Conservation (phyloP, 2,113 vertebrate species). For the Pogona vitticeps region DNA sequence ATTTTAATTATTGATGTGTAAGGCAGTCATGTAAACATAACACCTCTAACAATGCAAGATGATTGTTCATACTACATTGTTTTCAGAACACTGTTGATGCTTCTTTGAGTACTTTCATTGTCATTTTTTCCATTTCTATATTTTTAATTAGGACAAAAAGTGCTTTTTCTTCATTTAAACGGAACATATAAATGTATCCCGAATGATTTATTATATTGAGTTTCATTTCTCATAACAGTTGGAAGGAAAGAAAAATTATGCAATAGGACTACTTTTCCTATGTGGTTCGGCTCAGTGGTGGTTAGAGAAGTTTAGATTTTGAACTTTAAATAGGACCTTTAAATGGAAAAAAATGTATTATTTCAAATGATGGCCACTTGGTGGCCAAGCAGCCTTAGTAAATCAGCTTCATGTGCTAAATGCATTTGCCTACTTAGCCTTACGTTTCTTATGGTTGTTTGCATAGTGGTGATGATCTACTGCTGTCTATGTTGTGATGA, state of each 20-base stretch:
- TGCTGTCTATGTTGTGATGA: neutral
- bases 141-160: neutral
- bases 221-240: neutral
- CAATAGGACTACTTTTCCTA: neutral
- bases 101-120: slow-evolving; percentile 16
- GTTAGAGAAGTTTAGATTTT: neutral
- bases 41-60: neutral
- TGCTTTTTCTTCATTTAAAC: neutral
- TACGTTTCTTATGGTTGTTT: neutral
- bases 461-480: too few relatives aligned
- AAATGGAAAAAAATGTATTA: neutral
- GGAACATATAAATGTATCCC: slow-evolving; percentile 1
- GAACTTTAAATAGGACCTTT: neutral
- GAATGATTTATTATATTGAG: too few relatives aligned
- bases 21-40: neutral
- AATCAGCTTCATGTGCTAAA: neutral
- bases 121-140: neutral
- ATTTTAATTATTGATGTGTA: slow-evolving; percentile 15
- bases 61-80: slow-evolving; percentile 31
- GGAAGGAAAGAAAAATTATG: neutral
- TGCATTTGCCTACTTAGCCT: neutral
- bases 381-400: neutral
- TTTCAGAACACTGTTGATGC: slow-evolving; percentile 8
- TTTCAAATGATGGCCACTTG: neutral
- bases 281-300: neutral